Percentiles rank a stretch among this genome's conserved stretches.
These are phyloP conservation scores for Pelecanus crispus DNA, from an alignment of 2,113 vertebrate species.

Conservation along the genomic window DNA sequence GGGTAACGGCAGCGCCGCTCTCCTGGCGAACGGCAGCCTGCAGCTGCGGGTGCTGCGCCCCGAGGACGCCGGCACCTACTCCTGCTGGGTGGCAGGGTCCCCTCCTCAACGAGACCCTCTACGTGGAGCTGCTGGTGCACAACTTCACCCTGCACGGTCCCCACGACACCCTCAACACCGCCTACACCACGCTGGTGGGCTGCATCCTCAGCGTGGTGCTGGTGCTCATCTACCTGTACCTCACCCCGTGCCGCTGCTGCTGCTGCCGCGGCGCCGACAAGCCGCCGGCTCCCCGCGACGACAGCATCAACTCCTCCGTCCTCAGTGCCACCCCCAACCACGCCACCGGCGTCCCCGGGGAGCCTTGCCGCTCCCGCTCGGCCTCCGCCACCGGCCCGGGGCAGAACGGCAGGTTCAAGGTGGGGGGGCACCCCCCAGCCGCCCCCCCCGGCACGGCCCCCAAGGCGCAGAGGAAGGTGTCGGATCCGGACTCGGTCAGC, in stretches of 20 bases:
- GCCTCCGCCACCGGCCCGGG: conserved; percentile 74
- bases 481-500: conserved; percentile 93
- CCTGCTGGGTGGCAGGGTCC: conserved; percentile 85
- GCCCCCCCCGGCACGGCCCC: conserved; percentile 44
- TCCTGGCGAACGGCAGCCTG: conserved; percentile 81
- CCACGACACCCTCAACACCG: conserved; percentile 90
- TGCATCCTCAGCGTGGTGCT: conserved; percentile 94
- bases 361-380: conserved; percentile 73
- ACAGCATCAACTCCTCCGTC: conserved; percentile 94
- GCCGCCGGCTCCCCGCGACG: conserved; percentile 77
- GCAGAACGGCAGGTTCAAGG: conserved; percentile 90
- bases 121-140: conserved; percentile 88
- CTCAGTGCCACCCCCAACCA: conserved; percentile 92
- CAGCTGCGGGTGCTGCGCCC: conserved; percentile 71
- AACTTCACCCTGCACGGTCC: conserved; percentile 84
- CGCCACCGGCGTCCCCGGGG: conserved; percentile 60
- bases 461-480: conserved; percentile 88
- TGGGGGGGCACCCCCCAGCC: conserved; percentile 72
- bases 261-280: conserved; percentile 84
- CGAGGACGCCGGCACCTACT: conserved; percentile 87
- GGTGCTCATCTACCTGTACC: conserved; percentile 94
- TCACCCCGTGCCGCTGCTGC: conserved; percentile 94
- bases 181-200: conserved; percentile 95
- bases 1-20: conserved; percentile 75
- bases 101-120: conserved; percentile 89